Base-by-base conservation (phyloP, 2,113 vertebrate species). In the Calyptommatus sinebrachiatus region DNA sequence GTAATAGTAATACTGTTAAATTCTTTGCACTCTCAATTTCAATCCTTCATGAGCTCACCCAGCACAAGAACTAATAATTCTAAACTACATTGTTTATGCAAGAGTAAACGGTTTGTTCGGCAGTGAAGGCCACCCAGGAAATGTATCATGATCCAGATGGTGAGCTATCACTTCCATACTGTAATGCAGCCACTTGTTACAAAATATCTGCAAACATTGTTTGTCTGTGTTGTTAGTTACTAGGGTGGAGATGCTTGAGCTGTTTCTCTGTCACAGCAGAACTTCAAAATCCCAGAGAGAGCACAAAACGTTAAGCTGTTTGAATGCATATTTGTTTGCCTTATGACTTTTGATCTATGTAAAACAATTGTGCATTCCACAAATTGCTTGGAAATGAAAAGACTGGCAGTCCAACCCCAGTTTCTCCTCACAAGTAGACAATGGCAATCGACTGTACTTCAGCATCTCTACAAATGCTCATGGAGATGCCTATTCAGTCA, bases 171-270 rank as follows among this genome's bases (percentile, higher is more conserved):
- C 61, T 28, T 65, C 9, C 24, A 41, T 67, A 66, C 57, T 80
- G 62, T 73, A 45, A 79, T 41, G 35, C 45, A 24, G 28, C 57
- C 31, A 45, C 10, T 45, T 28, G 20, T n/a, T n/a, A 57, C 45
- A 14, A 62, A 63, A 60, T 65, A 21, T 31, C 11, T 7, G 14
- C 26, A 63, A 24, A 71, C 16, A 21, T 31, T 53, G 45, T 11
- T 67, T 77, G 29, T 29, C 20, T 63, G 11, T 73, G 71, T 73
- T 74, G 35, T 73, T 81, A 46, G 50, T 74, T 67, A 50, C 45
- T 29, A 60, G 72, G 79, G 31, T 68, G 46, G 71, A 60, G 29
- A 21, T 46, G 29, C 24, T 16, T 57, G 48, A 29, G 31, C 46
- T 67, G 46, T 21, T 73, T 68, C 65, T 75, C 48, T 68, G 35